phyloP scores from a whole-genome alignment of 2,113 vertebrate genomes.

The Percina caprodes region DNA sequence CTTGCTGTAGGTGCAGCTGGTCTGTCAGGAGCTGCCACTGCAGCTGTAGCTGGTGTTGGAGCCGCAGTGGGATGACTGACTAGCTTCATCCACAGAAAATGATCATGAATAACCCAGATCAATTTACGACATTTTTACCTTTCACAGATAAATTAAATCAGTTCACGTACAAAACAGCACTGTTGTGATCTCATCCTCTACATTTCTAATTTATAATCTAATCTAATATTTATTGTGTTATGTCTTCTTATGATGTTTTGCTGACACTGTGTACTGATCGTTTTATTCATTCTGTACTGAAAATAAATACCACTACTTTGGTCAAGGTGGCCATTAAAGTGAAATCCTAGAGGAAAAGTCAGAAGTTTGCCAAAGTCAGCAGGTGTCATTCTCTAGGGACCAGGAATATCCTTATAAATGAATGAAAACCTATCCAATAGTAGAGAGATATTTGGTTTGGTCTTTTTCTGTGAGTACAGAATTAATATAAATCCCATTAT shows the following conservation, averaged over 20 bases:
- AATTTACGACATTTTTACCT: neutral
- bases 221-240: too few relatives aligned
- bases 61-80: neutral
- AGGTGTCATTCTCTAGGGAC: neutral
- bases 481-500: neutral
- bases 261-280: too few relatives aligned
- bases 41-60: constrained; percentile 1
- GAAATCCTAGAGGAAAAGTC: neutral
- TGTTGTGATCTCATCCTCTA: neutral
- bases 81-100: neutral
- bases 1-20: constrained; percentile 38
- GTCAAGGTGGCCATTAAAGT: neutral
- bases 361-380: neutral
- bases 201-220: too few relatives aligned
- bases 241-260: too few relatives aligned
- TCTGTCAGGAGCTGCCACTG: neutral
- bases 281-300: neutral
- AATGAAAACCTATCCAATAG: neutral
- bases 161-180: neutral
- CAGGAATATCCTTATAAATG: neutral
- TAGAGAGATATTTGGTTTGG: neutral
- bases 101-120: neutral
- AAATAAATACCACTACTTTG: neutral
- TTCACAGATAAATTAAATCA: too few relatives aligned
- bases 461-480: neutral